These are phyloP conservation scores for Turnix velox DNA, from an alignment of 2,113 vertebrate genomes.

Conservation along the genomic window DNA sequence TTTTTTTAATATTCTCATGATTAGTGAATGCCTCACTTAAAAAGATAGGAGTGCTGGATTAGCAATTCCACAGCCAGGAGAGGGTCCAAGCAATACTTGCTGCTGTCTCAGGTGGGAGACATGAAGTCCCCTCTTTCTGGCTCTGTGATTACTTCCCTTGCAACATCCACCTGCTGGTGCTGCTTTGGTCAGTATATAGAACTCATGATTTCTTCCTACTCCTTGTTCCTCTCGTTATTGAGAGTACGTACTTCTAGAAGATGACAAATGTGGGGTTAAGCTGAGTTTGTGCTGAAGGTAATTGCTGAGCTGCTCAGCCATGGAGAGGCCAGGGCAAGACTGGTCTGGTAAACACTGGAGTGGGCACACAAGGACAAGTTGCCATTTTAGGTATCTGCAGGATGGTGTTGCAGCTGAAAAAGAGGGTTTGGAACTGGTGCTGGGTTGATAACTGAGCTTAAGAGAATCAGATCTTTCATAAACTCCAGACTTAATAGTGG, in stretches of 20 bases:
- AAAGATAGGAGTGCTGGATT: neutral
- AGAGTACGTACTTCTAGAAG: neutral
- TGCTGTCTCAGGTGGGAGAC: neutral
- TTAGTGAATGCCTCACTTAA: neutral
- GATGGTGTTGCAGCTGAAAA: neutral
- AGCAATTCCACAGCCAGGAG: neutral
- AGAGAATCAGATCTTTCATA: neutral
- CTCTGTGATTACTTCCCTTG: neutral
- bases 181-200: neutral
- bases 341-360: rapidly evolving
- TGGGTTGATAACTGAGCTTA: neutral
- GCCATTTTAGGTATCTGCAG: neutral
- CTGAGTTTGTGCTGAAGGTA: neutral
- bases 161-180: rapidly evolving
- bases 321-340: neutral
- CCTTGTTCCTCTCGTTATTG: rapidly evolving
- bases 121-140: neutral
- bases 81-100: neutral
- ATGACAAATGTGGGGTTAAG: neutral
- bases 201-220: neutral
- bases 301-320: neutral
- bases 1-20: neutral
- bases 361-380: rapidly evolving
- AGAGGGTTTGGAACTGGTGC: neutral
- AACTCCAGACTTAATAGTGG: neutral